These are phyloP conservation scores for Brachyptera putata DNA, from an alignment of 2,888 invertebrate genomes.

Conservation along the genomic window DNA sequence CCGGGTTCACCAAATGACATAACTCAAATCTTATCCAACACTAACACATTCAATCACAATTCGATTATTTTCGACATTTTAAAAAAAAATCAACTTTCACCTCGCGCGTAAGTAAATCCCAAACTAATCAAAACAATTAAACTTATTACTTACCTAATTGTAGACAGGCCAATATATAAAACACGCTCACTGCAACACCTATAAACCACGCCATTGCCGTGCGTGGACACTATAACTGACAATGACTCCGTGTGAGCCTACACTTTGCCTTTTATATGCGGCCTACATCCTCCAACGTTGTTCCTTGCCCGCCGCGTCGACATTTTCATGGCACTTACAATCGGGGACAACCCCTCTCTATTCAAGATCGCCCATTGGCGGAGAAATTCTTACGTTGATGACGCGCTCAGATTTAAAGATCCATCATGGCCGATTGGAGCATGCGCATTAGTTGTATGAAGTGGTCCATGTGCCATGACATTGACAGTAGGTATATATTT, in stretches of 20 bases:
- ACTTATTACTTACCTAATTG: constrained; percentile 29
- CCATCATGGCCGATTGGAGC: constrained; percentile 27
- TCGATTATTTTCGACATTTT: too few relatives aligned
- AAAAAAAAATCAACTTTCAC: not conserved
- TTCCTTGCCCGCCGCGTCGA: constrained; percentile 17
- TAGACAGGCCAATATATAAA: constrained; percentile 24
- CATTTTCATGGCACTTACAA: constrained; percentile 24
- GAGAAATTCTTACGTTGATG: constrained; percentile 25
- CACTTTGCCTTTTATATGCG: constrained; percentile 28
- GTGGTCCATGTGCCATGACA: not conserved
- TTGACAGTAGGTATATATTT: too few relatives aligned
- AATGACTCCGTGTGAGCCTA: constrained; percentile 27
- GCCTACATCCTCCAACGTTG: constrained; percentile 29
- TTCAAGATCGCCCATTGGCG: constrained; percentile 28
- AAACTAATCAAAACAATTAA: not conserved
- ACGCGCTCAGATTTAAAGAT: constrained; percentile 4
- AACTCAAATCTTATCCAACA: too few relatives aligned
- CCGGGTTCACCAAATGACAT: too few relatives aligned
- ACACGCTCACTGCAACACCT: constrained; percentile 22
- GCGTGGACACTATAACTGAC: constrained; percentile 25
- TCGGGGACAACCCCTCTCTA: constrained; percentile 30
- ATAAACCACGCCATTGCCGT: constrained; percentile 31
- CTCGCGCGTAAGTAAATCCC: constrained; percentile 5
- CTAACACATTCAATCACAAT: too few relatives aligned
- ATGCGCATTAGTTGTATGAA: constrained; percentile 15